Conservation (phyloP, 2,888 invertebrate species). For the Desoria tigrina region DNA sequence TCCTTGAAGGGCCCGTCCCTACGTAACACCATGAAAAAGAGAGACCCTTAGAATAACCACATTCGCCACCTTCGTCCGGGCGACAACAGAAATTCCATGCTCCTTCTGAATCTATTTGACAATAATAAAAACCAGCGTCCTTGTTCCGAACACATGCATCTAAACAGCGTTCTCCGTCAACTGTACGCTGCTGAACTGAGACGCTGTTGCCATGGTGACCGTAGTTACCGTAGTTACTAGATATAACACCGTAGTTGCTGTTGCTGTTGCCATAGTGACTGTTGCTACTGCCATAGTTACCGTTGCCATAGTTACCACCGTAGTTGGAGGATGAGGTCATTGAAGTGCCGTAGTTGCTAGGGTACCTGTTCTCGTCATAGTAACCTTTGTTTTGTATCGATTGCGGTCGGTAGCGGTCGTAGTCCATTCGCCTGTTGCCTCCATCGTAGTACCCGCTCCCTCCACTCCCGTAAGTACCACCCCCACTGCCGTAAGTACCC, state of each 20-base stretch:
- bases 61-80: slow-evolving; percentile 70
- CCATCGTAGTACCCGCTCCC: slow-evolving; percentile 22
- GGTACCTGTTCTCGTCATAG: too few relatives aligned
- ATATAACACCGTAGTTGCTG: slow-evolving; percentile 14
- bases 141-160: slow-evolving; percentile 64
- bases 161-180: slow-evolving; percentile 47
- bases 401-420: too few relatives aligned
- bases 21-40: slow-evolving; percentile 72
- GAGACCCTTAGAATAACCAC: slow-evolving; percentile 80
- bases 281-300: slow-evolving; percentile 6
- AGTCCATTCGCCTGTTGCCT: too few relatives aligned
- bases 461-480: neutral
- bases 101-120: slow-evolving; percentile 73
- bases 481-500: neutral
- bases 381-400: too few relatives aligned
- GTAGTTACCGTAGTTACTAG: too few relatives aligned
- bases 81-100: slow-evolving; percentile 85
- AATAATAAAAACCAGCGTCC: slow-evolving; percentile 79
- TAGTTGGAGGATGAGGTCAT: neutral
- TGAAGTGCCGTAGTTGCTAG: too few relatives aligned
- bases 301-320: slow-evolving; percentile 1
- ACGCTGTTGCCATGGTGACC: too few relatives aligned
- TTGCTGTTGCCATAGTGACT: slow-evolving; percentile 25
- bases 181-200: too few relatives aligned
- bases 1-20: slow-evolving; percentile 14